phyloP scores from a whole-genome alignment of 2,113 vertebrate genomes.

The Gasterosteus nipponicus region DNA sequence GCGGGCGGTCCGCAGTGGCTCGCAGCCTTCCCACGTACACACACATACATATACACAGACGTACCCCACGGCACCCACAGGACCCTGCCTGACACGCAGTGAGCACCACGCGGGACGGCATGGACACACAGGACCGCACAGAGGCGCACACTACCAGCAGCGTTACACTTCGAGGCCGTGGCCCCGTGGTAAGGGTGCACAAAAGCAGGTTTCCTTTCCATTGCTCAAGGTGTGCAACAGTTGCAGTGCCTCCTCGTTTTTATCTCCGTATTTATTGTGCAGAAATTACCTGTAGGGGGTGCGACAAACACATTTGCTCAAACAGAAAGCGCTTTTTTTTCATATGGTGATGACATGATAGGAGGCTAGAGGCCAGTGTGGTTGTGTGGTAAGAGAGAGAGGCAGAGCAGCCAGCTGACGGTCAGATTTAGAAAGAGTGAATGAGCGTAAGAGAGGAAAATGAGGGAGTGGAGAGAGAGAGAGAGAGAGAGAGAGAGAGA shows the following conservation, averaged over 20 bases:
- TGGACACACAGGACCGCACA: conserved; percentile 19
- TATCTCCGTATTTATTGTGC: conserved; percentile 72
- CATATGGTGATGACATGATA: conserved; percentile 58
- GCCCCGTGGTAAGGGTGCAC: background rate
- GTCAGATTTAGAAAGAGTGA: conserved; percentile 56
- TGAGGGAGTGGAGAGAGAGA: conserved; percentile 45
- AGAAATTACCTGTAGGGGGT: conserved; percentile 34
- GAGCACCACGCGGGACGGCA: conserved; percentile 28
- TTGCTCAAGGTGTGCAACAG: conserved; percentile 8
- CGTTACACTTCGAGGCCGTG: background rate
- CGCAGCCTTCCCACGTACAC: conserved; percentile 36
- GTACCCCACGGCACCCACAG: conserved; percentile 52
- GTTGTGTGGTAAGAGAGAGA: conserved; percentile 10
- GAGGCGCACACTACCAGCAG: conserved; percentile 1
- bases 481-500: conserved; percentile 47
- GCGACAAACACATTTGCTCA: conserved; percentile 3
- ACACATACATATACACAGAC: conserved; percentile 45
- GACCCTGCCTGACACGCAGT: conserved; percentile 57
- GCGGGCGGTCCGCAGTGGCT: conserved; percentile 63
- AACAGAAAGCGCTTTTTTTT: conserved; percentile 6
- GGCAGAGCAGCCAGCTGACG: conserved; percentile 27
- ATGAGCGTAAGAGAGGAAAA: conserved; percentile 50
- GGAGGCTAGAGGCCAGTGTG: conserved; percentile 74
- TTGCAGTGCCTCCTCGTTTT: conserved; percentile 65
- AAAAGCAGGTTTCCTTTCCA: conserved; percentile 14